phyloP scores from a whole-genome alignment of 1,140 invertebrate species.

The Phenacoccus solenopsis region DNA sequence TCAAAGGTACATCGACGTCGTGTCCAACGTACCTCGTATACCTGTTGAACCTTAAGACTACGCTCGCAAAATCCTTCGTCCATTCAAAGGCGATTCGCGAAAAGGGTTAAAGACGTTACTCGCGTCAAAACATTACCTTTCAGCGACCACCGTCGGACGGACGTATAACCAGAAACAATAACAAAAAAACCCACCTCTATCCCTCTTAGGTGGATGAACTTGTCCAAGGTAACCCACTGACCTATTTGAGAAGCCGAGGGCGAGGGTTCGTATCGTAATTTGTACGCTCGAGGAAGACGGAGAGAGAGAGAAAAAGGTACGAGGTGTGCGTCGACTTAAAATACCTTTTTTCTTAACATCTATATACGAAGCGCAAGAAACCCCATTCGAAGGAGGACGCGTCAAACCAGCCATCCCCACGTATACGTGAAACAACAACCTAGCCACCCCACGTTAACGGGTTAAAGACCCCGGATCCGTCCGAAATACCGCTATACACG shows the following conservation, averaged over 20 bases:
- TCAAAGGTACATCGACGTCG: too few species aligned
- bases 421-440: neutral
- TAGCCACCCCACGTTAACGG: conserved; percentile 7
- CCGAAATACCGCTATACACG: neutral
- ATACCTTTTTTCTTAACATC: neutral
- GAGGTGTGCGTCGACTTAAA: conserved; percentile 16
- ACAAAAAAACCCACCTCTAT: neutral
- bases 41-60: too few species aligned
- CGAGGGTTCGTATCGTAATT: conserved; percentile 12
- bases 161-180: neutral
- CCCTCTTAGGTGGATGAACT: neutral
- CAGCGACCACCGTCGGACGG: too few species aligned
- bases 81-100: too few species aligned
- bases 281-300: conserved; percentile 10
- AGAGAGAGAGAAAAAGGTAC: conserved; percentile 16
- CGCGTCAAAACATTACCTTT: too few species aligned
- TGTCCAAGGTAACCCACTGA: conserved; percentile 17
- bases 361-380: neutral
- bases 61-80: too few species aligned
- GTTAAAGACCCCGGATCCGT: neutral
- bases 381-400: neutral
- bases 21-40: too few species aligned
- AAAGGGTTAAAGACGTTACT: too few species aligned
- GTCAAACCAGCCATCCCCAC: neutral
- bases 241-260: conserved; percentile 19